Conservation (phyloP, 2,888 invertebrate species). For the Oscheius sp. region DNA sequence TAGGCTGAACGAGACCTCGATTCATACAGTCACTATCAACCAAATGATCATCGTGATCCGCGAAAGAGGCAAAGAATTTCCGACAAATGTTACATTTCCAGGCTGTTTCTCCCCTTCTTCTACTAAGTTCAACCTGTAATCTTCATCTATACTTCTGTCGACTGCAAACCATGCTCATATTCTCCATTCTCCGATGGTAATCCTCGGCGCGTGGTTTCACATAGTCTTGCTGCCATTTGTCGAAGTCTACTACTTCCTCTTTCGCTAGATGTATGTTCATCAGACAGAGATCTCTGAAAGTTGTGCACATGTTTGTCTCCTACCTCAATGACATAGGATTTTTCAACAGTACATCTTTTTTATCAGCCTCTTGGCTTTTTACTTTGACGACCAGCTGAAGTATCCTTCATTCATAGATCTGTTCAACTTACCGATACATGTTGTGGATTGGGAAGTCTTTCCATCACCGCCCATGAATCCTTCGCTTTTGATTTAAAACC, state of each 20-base stretch:
- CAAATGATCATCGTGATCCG: constrained; percentile 10
- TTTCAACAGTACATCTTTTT: not conserved
- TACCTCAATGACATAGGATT: not conserved
- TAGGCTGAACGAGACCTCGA: not conserved
- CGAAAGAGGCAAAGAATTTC: not conserved
- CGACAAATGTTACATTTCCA: constrained; percentile 2
- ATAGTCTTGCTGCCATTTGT: not conserved
- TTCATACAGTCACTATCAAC: not conserved
- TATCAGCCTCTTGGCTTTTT: too few relatives aligned
- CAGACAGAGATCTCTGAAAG: constrained; percentile 3
- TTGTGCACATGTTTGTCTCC: not conserved
- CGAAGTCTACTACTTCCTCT: not conserved
- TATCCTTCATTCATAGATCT: not conserved
- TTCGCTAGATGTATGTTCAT: not conserved
- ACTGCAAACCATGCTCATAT: not conserved
- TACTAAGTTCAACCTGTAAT: constrained; percentile 1
- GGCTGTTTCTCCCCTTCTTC: not conserved
- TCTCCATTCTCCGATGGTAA: not conserved
- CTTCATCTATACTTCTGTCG: not conserved
- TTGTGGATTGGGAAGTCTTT: constrained; percentile 29
- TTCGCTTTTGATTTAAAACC: constrained; percentile 25
- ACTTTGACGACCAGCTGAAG: not conserved
- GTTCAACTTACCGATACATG: not conserved
- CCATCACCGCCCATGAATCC: constrained; percentile 29
- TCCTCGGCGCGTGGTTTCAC: not conserved